Evolutionary conservation across 2,113 vertebrate genomes (phyloP), one percentile per base, ranked within the genome.

Genomic region (Elachura formosa): DNA sequence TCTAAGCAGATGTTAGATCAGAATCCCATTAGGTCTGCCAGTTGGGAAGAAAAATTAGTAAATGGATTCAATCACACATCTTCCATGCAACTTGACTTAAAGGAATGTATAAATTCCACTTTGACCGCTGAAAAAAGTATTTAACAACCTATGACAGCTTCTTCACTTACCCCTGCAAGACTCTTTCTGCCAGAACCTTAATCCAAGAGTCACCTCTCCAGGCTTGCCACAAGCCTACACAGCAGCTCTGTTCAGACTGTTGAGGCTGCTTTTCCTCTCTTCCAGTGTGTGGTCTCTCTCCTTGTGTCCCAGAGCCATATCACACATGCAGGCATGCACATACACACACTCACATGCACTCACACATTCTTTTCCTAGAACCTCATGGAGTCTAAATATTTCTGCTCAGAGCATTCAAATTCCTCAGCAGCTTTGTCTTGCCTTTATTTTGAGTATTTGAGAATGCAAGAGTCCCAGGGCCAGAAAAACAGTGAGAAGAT

Each of bases 201-300:
- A 93, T 81, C 81, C 87, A 86, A 67, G 43, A 91, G 61, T 49
- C 56, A 84, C 64, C 52, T 87, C 67, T 84, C 41, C 80, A 63
- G 72, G 46, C 73, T 82, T 87, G 56, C 73, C 61, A 78, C 73
- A 87, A 78, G 31, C 48, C 56, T 87, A 43, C 73, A 71, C 4
- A 84, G 68, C 45, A 89, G 67, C 74, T 52, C 64, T 87, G 36
- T 59, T 87, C 61, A 68, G 40, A 11, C 20, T 63, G 55, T 41
- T 66, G 38, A 89, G 72, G 73, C 81, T 59, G 48, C 64, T 82
- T 75, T 91, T 36, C 80, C 56, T 67, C 34, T 56, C 29, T 71
- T 96, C 13, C 68, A 63, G 43, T 23, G 76, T 89, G 84, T 78
- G 73, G 68, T 95, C 95, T 87, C 4, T 11, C 21, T 74, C 45